Evolutionary conservation across 2,888 invertebrate species (phyloP), one percentile per base, ranked within the genome.

Genomic region (Bedellia somnulentella): DNA sequence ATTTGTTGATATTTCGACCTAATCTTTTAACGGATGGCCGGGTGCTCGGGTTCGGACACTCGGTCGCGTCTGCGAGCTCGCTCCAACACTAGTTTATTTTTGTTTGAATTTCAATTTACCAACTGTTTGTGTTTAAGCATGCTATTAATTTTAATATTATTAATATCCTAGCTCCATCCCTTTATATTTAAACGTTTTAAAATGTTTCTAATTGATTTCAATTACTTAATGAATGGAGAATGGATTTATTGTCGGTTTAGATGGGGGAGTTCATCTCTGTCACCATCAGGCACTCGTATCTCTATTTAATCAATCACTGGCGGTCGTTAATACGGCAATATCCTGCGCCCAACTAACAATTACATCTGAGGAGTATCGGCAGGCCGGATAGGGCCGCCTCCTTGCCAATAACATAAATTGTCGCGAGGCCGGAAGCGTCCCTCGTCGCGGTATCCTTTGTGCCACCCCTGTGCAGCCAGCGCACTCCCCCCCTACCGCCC

Each of bases 351-450:
- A 61, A 62, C 62, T 68, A 70, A 71, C 70, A 70, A 71, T 71
- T 68, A 71, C 66, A 66, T 53, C 61, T 52, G 64, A 59, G 70
- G 67, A 21, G 67, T 57, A 58, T 57, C 58, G 55, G 64, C 64
- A 64, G 66, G 52, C 48, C 52, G 48, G 44, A 26, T 15, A 15
- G n/a, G n/a, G n/a, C n/a, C n/a, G n/a, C n/a, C n/a, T n/a, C n/a
- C n/a, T n/a, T n/a, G n/a, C n/a, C 68, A 66, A 68, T 70, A 68
- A 68, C 70, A 73, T 73, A 71, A 71, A 71, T 73, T 68, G 67
- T 70, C 28, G 10, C 9, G 26, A 15, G 11, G 9, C 15, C 10
- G n/a, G 10, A 15, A 11, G 8, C 55, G 57, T 52, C 57, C 68
- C 51, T 44, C 51, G 46, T 49, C 56, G 66, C 63, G n/a, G n/a